These are phyloP conservation scores for Ceuthmochares aereus DNA, from an alignment of 2,113 vertebrate species.

Conservation along the genomic window DNA sequence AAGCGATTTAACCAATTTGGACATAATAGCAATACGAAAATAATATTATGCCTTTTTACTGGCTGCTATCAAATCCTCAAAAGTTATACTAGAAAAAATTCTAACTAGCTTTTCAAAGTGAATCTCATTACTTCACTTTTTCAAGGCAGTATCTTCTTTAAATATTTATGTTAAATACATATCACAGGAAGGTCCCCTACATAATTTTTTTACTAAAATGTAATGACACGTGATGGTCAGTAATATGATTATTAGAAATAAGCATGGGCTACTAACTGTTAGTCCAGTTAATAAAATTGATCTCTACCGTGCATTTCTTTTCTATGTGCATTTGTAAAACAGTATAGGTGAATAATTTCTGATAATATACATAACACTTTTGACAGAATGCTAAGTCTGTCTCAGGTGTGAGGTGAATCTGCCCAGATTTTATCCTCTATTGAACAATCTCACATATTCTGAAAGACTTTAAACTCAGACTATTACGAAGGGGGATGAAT, in stretches of 20 bases:
- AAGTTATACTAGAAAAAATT: not conserved
- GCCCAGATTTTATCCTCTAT: not conserved
- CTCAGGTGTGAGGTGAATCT: not conserved
- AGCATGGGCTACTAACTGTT: not conserved
- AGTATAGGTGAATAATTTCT: not conserved
- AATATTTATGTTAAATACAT: not conserved
- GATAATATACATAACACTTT: not conserved
- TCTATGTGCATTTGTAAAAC: not conserved
- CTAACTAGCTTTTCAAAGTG: not conserved
- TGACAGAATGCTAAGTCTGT: not conserved
- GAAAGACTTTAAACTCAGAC: not conserved
- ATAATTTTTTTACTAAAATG: not conserved
- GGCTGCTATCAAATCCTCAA: not conserved
- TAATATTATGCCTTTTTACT: not conserved
- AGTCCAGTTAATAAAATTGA: not conserved
- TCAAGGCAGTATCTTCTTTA: not conserved
- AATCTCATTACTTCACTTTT: not conserved
- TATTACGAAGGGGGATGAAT: not conserved
- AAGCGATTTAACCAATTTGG: not conserved
- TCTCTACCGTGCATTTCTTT: not conserved
- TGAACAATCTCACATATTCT: not conserved
- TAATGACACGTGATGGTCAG: not conserved
- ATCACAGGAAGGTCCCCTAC: not conserved
- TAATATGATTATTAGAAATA: not conserved
- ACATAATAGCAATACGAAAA: constrained; percentile 14